Percentiles rank a stretch among this genome's conserved stretches.
phyloP scores from a whole-genome alignment of 2,888 invertebrate genomes.

The Ectemnius cavifrons region DNA sequence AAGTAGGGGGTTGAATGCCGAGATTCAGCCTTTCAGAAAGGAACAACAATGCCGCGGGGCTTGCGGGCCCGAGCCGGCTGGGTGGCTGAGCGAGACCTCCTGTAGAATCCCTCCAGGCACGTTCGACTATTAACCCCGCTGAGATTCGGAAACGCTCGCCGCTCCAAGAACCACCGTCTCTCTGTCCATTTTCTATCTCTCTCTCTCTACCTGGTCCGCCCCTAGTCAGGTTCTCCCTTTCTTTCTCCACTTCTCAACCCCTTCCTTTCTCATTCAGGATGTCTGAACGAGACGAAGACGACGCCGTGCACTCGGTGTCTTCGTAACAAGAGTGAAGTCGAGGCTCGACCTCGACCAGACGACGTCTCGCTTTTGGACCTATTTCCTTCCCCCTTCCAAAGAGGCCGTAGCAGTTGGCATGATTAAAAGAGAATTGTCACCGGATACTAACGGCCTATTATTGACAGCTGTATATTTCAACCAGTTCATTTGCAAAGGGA shows the following conservation, averaged over 20 bases:
- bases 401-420: slow-evolving; percentile 37
- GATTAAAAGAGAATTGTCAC: slow-evolving; percentile 56
- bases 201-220: too few species aligned
- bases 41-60: slow-evolving; percentile 53
- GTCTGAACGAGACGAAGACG: slow-evolving; percentile 61
- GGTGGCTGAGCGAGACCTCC: slow-evolving; percentile 23
- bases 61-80: slow-evolving; percentile 10
- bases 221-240: too few species aligned
- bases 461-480: not conserved
- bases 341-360: slow-evolving; percentile 39
- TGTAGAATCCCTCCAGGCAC: slow-evolving; percentile 63
- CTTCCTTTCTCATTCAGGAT: slow-evolving; percentile 41
- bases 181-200: too few species aligned
- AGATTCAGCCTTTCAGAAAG: slow-evolving; percentile 55
- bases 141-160: slow-evolving; percentile 67
- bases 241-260: slow-evolving; percentile 54
- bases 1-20: slow-evolving; percentile 43
- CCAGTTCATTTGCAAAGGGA: not conserved
- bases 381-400: slow-evolving; percentile 4
- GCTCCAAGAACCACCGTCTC: slow-evolving; percentile 51
- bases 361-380: slow-evolving; percentile 12
- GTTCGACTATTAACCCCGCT: slow-evolving; percentile 69
- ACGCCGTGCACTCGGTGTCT: slow-evolving; percentile 49
- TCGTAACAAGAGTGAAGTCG: slow-evolving; percentile 55
- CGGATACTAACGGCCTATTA: not conserved